phyloP scores from a whole-genome alignment of 2,888 invertebrate species.

The Microctonus hyperodae region DNA sequence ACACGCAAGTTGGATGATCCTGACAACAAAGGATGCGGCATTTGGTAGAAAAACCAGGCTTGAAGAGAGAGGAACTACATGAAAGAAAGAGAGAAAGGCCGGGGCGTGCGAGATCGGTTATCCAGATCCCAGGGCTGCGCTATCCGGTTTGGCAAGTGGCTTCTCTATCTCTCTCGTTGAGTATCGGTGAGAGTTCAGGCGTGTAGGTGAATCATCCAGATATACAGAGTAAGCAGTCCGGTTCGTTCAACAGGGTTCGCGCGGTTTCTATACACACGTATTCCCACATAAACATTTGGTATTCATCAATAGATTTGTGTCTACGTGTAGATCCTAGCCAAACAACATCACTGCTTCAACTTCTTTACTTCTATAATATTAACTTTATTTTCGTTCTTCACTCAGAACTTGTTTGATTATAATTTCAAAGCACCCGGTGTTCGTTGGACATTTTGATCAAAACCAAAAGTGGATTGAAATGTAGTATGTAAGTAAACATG shows the following conservation, averaged over 20 bases:
- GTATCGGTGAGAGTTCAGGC: slow-evolving; percentile 34
- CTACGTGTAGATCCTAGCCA: no score
- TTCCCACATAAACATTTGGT: neutral
- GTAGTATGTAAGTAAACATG: no score
- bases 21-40: slow-evolving; percentile 23
- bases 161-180: slow-evolving; percentile 27
- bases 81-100: slow-evolving; percentile 15
- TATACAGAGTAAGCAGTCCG: slow-evolving; percentile 22
- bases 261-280: neutral
- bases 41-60: slow-evolving; percentile 20
- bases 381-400: no score
- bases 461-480: no score
- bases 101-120: slow-evolving; percentile 46
- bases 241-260: slow-evolving; percentile 18
- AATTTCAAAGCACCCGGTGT: no score
- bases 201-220: slow-evolving; percentile 44
- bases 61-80: slow-evolving; percentile 14
- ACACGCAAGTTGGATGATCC: neutral
- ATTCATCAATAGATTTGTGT: neutral
- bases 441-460: no score
- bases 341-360: no score
- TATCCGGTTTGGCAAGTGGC: slow-evolving; percentile 52
- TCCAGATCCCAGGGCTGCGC: slow-evolving; percentile 44
- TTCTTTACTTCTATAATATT: no score
- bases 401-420: no score